Evolutionary conservation across 2,888 invertebrate genomes (phyloP), one percentile per base, ranked within the genome.

Genomic region (Deilephila porcellus): DNA sequence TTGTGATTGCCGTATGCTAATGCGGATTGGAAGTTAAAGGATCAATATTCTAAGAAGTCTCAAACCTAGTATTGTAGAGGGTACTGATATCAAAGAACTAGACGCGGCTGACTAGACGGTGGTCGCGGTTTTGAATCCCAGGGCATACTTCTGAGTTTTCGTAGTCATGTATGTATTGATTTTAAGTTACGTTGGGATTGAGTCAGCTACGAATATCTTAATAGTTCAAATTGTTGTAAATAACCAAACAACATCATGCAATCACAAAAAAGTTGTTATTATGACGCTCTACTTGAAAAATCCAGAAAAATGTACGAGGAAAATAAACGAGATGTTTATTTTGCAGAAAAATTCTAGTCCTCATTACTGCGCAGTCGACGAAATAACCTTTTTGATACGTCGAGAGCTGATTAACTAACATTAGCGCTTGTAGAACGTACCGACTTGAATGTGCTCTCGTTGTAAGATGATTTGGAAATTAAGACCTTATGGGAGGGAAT

Each of bases 291-390:
- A 56, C 6, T 62, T 37, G 11, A 20, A 67, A 67, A 52, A 52
- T 67, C 17, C 45, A 56, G 56, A 56, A 56, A 56, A 56, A 56
- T n/a, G 17, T 56, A 45, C 67, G 29, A 52, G 17, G 17, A 67
- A 67, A 67, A 67, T 67, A 20, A 52, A 52, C 52, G 67, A 67
- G 52, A 67, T 52, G 52, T 52, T 67, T 67, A 67, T 52, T 63
- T 63, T 52, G 52, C 67, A 52, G 52, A 67, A 67, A 56, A 67
- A 67, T 67, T 67, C 52, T 17, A 19, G 63, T n/a, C 45, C 45
- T 67, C 67, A 29, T 67, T 67, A 67, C 67, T 29, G 25, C 25
- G 17, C n/a, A 63, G 34, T 63, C 63, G 25, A 25, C 45, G 45
- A 52, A 67, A 67, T 52, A 67, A 67, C 34, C 20, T 63, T 63